Evolutionary conservation across 2,113 vertebrate genomes (phyloP).

Genomic region (Urocitellus parryii): DNA sequence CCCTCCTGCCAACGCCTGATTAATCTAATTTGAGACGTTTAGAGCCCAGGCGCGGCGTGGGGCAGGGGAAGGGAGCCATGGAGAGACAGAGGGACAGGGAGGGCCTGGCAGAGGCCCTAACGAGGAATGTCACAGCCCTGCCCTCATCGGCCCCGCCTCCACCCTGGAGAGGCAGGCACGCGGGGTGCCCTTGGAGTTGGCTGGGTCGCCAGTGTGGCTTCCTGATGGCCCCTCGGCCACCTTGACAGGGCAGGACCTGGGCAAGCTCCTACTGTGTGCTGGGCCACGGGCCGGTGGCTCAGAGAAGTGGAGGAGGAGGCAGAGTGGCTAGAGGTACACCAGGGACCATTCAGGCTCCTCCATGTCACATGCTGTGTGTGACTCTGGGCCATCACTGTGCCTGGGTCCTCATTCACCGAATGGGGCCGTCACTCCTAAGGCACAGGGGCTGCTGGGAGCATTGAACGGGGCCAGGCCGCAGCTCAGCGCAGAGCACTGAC

Average conservation of each 20-base stretch:
- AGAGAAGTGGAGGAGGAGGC: no score
- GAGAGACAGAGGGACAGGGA: constrained; percentile 70
- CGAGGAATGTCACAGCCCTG: constrained; percentile 81
- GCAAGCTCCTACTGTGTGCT: background rate
- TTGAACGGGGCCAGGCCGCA: background rate
- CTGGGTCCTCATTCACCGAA: constrained; percentile 2
- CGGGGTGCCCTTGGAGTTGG: constrained; percentile 31
- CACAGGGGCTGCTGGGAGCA: background rate
- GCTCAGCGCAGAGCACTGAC: background rate
- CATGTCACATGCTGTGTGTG: fast-evolving
- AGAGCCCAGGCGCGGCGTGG: constrained; percentile 67
- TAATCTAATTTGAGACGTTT: constrained; percentile 91
- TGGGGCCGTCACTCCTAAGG: background rate
- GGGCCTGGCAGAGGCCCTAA: constrained; percentile 82
- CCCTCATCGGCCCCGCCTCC: background rate
- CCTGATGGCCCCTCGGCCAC: background rate
- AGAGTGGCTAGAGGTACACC: background rate
- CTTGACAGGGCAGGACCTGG: background rate
- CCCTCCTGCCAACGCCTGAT: constrained; percentile 88
- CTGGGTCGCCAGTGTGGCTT: background rate
- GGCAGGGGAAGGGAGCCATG: constrained; percentile 58
- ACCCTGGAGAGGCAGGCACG: background rate
- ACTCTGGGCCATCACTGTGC: background rate
- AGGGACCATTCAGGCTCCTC: background rate
- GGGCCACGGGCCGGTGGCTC: fast-evolving